phyloP scores from a whole-genome alignment of 2,113 vertebrate genomes.

The Oxygymnocypris stewartii region DNA sequence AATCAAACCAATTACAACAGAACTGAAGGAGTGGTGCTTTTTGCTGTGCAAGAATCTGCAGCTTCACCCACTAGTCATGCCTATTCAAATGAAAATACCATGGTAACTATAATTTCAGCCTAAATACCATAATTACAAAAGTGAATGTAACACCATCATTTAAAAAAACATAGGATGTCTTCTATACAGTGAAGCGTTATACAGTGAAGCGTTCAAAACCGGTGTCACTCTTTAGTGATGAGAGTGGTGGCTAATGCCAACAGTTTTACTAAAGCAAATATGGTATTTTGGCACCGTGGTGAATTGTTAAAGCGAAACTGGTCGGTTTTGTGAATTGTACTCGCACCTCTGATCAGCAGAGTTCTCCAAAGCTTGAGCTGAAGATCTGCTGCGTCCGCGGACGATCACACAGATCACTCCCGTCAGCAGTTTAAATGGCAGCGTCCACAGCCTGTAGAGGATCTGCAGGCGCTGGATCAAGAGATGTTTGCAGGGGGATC shows the following conservation, averaged over 20 bases:
- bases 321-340: slow-evolving; percentile 36
- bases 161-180: not conserved
- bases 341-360: slow-evolving; percentile 69
- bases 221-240: not conserved
- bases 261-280: too few species aligned
- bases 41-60: not conserved
- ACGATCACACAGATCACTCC: slow-evolving; percentile 70
- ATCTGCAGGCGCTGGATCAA: slow-evolving; percentile 68
- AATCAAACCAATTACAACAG: not conserved
- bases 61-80: not conserved
- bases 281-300: not conserved
- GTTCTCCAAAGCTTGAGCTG: slow-evolving; percentile 59
- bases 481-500: slow-evolving; percentile 68
- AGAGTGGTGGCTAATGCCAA: not conserved
- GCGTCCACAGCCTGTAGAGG: slow-evolving; percentile 70
- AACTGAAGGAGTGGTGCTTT: not conserved
- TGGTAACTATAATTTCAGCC: not conserved
- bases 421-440: slow-evolving; percentile 69
- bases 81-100: not conserved
- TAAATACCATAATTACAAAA: not conserved
- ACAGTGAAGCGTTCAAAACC: not conserved
- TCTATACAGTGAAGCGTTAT: not conserved
- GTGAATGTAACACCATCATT: not conserved
- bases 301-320: not conserved
- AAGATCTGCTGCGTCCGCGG: slow-evolving; percentile 65